Conservation (phyloP, 2,888 invertebrate genomes). For the Apamea sordens region DNA sequence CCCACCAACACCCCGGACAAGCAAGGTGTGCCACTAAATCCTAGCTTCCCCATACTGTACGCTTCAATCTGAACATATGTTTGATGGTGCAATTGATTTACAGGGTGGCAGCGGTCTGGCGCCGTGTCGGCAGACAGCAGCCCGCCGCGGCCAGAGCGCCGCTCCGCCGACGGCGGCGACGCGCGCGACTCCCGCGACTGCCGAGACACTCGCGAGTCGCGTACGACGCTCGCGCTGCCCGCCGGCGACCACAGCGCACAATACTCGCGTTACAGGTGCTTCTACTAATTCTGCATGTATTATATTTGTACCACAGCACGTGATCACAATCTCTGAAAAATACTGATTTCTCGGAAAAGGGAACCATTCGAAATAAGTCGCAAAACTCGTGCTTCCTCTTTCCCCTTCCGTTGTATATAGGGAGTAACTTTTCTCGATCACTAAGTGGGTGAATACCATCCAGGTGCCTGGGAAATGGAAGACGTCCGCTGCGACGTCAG, state of each 20-base stretch:
- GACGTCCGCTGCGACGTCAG: slow-evolving; percentile 80
- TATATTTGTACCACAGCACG: not conserved
- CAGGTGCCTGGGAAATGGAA: slow-evolving; percentile 71
- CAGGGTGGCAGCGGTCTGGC: slow-evolving; percentile 78
- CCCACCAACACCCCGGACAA: slow-evolving; percentile 34
- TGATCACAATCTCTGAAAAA: not conserved
- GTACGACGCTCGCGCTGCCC: slow-evolving; percentile 74
- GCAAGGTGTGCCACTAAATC: slow-evolving; percentile 23
- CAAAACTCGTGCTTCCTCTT: not conserved
- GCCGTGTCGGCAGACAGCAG: slow-evolving; percentile 82
- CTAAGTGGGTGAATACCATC: not conserved
- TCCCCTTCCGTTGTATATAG: not conserved
- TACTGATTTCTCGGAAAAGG: not conserved
- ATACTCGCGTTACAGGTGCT: slow-evolving; percentile 93
- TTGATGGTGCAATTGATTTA: slow-evolving; percentile 22
- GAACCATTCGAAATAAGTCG: not conserved
- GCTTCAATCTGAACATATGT: not conserved
- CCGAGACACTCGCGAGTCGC: slow-evolving; percentile 73
- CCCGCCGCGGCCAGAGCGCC: slow-evolving; percentile 74
- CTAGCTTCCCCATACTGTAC: not conserved
- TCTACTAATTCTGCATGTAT: not conserved
- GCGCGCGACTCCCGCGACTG: slow-evolving; percentile 68
- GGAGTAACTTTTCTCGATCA: not conserved
- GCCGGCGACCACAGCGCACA: slow-evolving; percentile 93
- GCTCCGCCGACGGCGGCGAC: slow-evolving; percentile 65